These are phyloP conservation scores for Clarias batrachus DNA, from an alignment of 2,113 vertebrate species.

Conservation along the genomic window DNA sequence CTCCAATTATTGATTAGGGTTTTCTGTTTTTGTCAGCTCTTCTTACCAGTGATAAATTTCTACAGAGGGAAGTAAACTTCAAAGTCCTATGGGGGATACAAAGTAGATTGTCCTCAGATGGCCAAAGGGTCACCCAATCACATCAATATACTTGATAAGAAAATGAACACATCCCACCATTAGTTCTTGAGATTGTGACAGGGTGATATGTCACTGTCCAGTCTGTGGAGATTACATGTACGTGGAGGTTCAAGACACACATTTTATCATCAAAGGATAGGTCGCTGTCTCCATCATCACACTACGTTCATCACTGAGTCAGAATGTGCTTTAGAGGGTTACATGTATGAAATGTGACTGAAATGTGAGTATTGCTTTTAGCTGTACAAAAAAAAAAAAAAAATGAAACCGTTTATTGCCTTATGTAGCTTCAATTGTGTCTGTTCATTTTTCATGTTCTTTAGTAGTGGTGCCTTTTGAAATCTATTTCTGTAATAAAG, in stretches of 20 bases:
- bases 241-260: slow-evolving; percentile 30
- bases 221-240: slow-evolving; percentile 43
- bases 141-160: slow-evolving; percentile 54
- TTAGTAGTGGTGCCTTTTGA: neutral
- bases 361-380: neutral
- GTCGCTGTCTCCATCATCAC: slow-evolving; percentile 46
- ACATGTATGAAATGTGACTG: slow-evolving; percentile 26
- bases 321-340: neutral
- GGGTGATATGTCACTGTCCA: slow-evolving; percentile 54
- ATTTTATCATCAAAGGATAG: slow-evolving; percentile 55
- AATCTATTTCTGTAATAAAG: neutral
- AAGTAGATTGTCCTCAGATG: slow-evolving; percentile 41
- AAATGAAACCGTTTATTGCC: neutral
- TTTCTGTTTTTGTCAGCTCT: neutral
- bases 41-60: neutral
- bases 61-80: slow-evolving; percentile 33
- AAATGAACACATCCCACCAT: slow-evolving; percentile 41
- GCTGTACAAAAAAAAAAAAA: neutral
- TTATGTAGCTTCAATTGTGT: neutral
- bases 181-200: slow-evolving; percentile 40
- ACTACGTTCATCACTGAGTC: slow-evolving; percentile 37
- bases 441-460: neutral
- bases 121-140: slow-evolving; percentile 51
- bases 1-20: neutral
- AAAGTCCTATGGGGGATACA: slow-evolving; percentile 38